A percentile compares a stretch with the other conserved stretches of the same genome.
These are phyloP conservation scores for Bombyx mandarina DNA, from an alignment of 1,140 invertebrate genomes.

Conservation along the genomic window DNA sequence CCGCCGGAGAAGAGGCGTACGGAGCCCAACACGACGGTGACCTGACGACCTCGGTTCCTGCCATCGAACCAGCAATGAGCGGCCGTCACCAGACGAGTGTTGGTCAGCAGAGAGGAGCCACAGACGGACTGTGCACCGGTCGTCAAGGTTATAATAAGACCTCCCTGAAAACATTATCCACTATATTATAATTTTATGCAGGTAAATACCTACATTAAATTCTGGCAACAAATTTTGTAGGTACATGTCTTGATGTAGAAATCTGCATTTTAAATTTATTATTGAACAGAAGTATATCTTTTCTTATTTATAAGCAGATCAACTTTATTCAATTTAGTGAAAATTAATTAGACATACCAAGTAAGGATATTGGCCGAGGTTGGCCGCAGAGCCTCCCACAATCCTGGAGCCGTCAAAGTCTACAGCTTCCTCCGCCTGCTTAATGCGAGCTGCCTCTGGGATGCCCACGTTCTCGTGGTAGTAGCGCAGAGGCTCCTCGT, in stretches of 20 bases:
- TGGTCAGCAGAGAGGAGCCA: conserved; percentile 23
- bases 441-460: conserved; percentile 20
- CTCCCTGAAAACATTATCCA: conserved; percentile 12
- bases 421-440: conserved; percentile 14
- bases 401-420: conserved; percentile 23
- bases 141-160: conserved; percentile 20
- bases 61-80: conserved; percentile 25
- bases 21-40: conserved; percentile 16
- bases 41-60: conserved; percentile 15
- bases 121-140: conserved; percentile 22
- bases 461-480: conserved; percentile 26
- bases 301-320: too few species aligned
- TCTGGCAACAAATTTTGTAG: background rate
- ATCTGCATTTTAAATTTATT: too few species aligned
- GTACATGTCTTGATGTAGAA: too few species aligned
- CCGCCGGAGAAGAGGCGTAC: conserved; percentile 23
- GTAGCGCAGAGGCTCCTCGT: conserved; percentile 4
- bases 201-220: background rate
- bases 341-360: conserved; percentile 16
- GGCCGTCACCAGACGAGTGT: conserved; percentile 22
- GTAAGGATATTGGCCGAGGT: conserved; percentile 15
- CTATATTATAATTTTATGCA: too few species aligned
- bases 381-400: conserved; percentile 18
- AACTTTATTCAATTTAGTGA: too few species aligned
- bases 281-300: too few species aligned